A percentile compares a stretch with the other conserved stretches of the same genome.
Conservation (phyloP, 1,140 invertebrate species). For the Yoshiicerus persimilis region DNA sequence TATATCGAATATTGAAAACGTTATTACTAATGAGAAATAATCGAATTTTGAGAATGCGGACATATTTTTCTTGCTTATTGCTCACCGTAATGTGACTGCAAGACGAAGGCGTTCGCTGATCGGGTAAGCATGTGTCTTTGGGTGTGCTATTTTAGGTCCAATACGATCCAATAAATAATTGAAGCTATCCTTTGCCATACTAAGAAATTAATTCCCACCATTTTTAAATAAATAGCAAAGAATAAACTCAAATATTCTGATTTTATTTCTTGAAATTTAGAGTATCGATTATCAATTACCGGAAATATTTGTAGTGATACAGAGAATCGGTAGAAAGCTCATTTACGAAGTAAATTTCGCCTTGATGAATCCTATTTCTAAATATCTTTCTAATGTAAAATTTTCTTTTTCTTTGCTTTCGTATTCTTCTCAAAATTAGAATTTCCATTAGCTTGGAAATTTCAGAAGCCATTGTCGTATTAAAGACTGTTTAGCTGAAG, state of each 20-base stretch:
- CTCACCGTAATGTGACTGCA: not conserved
- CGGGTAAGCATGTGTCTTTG: not conserved
- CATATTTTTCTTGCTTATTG: too few relatives aligned
- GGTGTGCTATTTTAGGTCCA: not conserved
- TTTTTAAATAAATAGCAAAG: not conserved
- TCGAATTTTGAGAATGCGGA: too few relatives aligned
- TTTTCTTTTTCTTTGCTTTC: not conserved
- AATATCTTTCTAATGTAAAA: not conserved
- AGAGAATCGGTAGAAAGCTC: not conserved
- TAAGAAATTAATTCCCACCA: not conserved
- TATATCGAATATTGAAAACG: too few relatives aligned
- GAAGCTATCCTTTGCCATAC: not conserved
- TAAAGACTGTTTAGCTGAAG: too few relatives aligned
- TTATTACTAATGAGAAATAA: too few relatives aligned
- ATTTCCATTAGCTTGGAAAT: too few relatives aligned
- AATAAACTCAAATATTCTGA: too few relatives aligned
- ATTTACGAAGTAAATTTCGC: not conserved
- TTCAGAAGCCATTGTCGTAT: too few relatives aligned
- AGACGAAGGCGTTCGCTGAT: not conserved
- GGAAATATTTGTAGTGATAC: not conserved
- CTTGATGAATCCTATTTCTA: not conserved
- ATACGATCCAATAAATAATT: not conserved
- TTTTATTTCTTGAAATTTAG: too few relatives aligned
- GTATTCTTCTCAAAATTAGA: not conserved
- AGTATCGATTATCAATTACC: not conserved